phyloP scores from a whole-genome alignment of 2,113 vertebrate species.

The Cryptotis parvus region DNA sequence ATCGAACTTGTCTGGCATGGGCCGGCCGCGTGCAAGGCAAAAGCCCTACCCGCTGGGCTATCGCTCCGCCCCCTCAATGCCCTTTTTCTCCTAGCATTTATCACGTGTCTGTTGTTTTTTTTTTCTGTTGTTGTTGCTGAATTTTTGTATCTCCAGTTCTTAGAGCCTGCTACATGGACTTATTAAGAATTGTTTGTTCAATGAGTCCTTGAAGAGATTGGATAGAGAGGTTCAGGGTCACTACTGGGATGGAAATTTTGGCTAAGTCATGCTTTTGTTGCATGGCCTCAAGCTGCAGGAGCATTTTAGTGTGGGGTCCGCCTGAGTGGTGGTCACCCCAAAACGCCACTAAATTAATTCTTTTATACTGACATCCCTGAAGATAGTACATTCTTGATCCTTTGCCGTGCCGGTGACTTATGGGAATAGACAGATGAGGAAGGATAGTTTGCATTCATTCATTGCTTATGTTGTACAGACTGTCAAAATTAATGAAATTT shows the following conservation, averaged over 20 bases:
- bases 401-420: conserved; percentile 56
- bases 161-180: background rate
- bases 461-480: conserved; percentile 85
- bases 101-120: too few species aligned
- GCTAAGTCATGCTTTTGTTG: background rate
- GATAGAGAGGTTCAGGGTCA: background rate
- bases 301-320: background rate
- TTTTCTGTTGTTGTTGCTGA: too few species aligned
- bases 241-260: rapidly evolving
- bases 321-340: background rate
- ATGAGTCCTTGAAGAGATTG: background rate
- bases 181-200: background rate
- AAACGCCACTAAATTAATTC: background rate
- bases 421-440: conserved; percentile 74
- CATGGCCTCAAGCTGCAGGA: background rate
- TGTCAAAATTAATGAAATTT: conserved; percentile 88
- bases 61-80: too few species aligned
- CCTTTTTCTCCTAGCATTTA: background rate
- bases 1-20: too few species aligned
- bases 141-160: too few species aligned
- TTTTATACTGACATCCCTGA: background rate
- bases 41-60: too few species aligned
- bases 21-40: too few species aligned
- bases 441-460: conserved; percentile 83
- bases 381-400: background rate